Evolutionary conservation across 2,797 vertebrate genomes (phyloP), one percentile per base, ranked within the genome.

Genomic region (Sparus aurata): DNA sequence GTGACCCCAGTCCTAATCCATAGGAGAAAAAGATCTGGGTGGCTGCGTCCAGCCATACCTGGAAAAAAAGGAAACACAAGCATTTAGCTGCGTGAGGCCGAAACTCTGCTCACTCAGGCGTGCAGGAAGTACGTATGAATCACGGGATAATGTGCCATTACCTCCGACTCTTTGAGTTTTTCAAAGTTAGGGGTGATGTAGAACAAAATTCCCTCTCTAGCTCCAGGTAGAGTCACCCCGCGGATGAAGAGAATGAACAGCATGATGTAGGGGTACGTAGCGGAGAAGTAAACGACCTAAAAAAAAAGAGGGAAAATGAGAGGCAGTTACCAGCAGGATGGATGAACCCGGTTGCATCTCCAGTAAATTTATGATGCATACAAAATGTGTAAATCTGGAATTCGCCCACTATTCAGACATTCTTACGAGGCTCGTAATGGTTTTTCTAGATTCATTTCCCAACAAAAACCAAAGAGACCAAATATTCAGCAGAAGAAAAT

Each of bases 11-110:
- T 85, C 98, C 98, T 95, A 99, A 92, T 77, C 98, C 98, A 0
- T 99, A 99, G 34, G 98, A 99, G 92, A 99, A 99, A 91, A 99
- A 99, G 86, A 99, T 99, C 95, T 99, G 98, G 10, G 98, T 99
- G 50, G 98, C 98, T 64, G 98, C 98, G 85, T 99, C 98, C 83
- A 99, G 95, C 98, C 98, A 99, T 77, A 99, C 98, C 98, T 99
- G 90, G 25, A 3, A 25, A 81, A 84, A 54, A 53, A 87, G 49
- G 76, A 80, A 80, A 80, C 66, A 89, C 53, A 85, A 60, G 34
- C 54, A 69, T 74, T 84, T 66, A 87, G 52, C 68, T 38, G 53
- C 16, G 0, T 82, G 80, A 76, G 54, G 68, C 64, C 12, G 2
- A 41, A 25, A 25, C 52, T 68, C 27, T 69, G 71, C 73, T 74